Conservation (phyloP, 2,888 invertebrate genomes). For the Rugalucina vietnamica region DNA sequence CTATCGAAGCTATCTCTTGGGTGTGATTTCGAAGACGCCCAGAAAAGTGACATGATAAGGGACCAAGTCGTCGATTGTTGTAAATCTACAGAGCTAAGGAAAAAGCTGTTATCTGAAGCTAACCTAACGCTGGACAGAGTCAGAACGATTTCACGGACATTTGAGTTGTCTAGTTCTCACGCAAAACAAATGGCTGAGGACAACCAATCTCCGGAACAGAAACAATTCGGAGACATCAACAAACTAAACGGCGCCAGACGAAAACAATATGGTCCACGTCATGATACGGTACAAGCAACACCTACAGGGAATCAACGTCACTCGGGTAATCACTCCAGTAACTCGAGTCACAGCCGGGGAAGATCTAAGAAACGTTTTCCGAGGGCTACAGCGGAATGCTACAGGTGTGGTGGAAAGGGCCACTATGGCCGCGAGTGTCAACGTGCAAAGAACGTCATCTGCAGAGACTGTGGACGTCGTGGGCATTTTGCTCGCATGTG, state of each 20-base stretch:
- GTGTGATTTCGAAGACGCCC: slow-evolving; percentile 5
- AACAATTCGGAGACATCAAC: no score
- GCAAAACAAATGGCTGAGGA: background rate
- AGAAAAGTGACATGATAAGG: background rate
- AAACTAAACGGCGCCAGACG: background rate
- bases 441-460: background rate
- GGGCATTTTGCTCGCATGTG: background rate
- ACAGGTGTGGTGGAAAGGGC: background rate
- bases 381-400: background rate
- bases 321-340: background rate
- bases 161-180: slow-evolving; percentile 2
- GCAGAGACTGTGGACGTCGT: background rate
- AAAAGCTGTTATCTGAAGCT: background rate
- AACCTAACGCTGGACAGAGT: background rate
- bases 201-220: background rate
- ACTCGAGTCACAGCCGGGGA: background rate
- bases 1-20: background rate
- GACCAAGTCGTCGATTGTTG: slow-evolving; percentile 17
- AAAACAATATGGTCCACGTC: background rate
- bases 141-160: background rate
- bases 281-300: background rate
- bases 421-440: background rate
- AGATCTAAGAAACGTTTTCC: background rate
- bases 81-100: background rate
- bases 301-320: background rate